A percentile compares a stretch with the other conserved stretches of the same genome.
These are phyloP conservation scores for Sycophila sp. DNA, from an alignment of 1,140 invertebrate genomes.

Conservation along the genomic window DNA sequence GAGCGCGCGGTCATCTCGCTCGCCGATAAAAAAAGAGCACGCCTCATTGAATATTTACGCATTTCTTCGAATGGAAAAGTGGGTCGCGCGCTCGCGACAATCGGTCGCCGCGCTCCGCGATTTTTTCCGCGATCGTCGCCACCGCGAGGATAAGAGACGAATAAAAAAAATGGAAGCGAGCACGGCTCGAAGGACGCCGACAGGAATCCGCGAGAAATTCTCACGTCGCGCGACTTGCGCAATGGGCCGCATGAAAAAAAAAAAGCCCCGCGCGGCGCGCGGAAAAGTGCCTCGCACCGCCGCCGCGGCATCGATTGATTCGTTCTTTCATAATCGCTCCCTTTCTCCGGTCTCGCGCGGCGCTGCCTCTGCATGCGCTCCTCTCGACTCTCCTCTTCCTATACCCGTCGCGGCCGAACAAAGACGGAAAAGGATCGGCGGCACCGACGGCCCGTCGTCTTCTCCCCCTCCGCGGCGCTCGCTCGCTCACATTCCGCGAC, in stretches of 20 bases:
- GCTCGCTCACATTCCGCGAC: slow-evolving; percentile 36
- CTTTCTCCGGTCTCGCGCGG: too few species aligned
- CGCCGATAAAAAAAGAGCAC: too few species aligned
- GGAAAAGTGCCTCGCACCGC: too few species aligned
- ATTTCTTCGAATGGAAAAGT: slow-evolving; percentile 7
- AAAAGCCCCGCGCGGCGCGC: not conserved
- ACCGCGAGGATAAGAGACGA: not conserved
- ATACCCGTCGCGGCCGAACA: not conserved
- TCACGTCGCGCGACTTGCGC: not conserved
- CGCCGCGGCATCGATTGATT: slow-evolving; percentile 31
- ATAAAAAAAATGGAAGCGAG: not conserved
- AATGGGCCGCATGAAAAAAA: not conserved
- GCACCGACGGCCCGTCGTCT: not conserved
- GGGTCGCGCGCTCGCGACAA: not conserved
- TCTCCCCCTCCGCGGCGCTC: not conserved
- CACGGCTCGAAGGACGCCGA: too few species aligned
- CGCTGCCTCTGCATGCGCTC: not conserved
- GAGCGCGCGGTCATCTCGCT: too few species aligned
- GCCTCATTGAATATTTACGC: slow-evolving; percentile 29
- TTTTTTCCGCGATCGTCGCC: not conserved
- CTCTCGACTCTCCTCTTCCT: not conserved
- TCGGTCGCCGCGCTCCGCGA: not conserved
- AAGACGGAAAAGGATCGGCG: slow-evolving; percentile 30
- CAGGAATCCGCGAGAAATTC: too few species aligned
- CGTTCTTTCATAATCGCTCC: slow-evolving; percentile 38